Conservation (phyloP, 2,113 vertebrate genomes). For the Passer domesticus region DNA sequence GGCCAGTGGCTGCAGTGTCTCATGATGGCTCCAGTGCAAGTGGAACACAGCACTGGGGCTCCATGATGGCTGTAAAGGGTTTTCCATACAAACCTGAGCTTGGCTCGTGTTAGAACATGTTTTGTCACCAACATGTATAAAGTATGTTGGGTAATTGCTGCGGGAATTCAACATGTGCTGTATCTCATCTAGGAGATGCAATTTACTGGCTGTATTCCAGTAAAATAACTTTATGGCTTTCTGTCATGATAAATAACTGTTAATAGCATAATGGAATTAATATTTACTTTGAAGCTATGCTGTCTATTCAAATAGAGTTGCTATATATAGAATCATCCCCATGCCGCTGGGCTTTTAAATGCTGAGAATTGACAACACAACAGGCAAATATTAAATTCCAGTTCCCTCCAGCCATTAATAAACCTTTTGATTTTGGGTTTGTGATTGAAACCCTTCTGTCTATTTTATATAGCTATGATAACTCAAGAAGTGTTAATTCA, state of each 20-base stretch:
- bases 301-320: slow-evolving; percentile 63
- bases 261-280: slow-evolving; percentile 77
- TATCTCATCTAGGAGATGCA: slow-evolving; percentile 50
- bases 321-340: slow-evolving; percentile 32
- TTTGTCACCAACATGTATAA: not conserved
- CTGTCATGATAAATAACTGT: slow-evolving; percentile 74
- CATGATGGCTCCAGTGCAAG: not conserved
- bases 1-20: not conserved
- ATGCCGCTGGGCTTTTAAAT: not conserved
- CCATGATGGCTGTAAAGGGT: not conserved
- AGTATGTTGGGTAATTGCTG: slow-evolving; percentile 10
- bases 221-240: slow-evolving; percentile 68
- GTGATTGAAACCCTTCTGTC: not conserved
- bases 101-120: not conserved
- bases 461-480: not conserved
- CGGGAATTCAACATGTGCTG: not conserved
- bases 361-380: not conserved
- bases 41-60: not conserved
- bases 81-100: not conserved
- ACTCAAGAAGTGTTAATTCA: not conserved
- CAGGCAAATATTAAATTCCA: not conserved
- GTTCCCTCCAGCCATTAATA: not conserved
- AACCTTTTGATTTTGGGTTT: not conserved
- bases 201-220: slow-evolving; percentile 65
- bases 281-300: slow-evolving; percentile 73